phyloP scores from a whole-genome alignment of 1,140 invertebrate genomes.

The Bombus superbus region DNA sequence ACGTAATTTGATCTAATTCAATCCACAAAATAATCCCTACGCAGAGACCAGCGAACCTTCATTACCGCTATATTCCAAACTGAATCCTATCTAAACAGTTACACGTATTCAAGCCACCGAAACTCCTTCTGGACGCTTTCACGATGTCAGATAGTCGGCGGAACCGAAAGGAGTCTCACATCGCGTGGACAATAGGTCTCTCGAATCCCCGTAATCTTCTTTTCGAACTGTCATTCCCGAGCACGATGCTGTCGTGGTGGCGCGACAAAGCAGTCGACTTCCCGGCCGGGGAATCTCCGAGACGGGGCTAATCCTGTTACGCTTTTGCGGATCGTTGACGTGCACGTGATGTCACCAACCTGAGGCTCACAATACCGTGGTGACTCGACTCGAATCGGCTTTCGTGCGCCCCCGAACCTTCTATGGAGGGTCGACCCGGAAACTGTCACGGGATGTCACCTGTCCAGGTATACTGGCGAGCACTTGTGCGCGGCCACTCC shows the following conservation, averaged over 20 bases:
- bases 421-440: constrained; percentile 18
- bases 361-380: constrained; percentile 5
- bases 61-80: neutral
- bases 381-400: constrained; percentile 43
- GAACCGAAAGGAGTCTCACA: neutral
- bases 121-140: neutral
- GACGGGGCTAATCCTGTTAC: constrained; percentile 65
- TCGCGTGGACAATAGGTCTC: constrained; percentile 8
- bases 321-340: constrained; percentile 65
- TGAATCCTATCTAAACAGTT: neutral
- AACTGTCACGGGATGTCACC: constrained; percentile 61
- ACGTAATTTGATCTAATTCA: neutral
- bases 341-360: constrained; percentile 62
- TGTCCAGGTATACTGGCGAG: constrained; percentile 46
- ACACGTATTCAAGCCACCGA: neutral
- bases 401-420: constrained; percentile 19
- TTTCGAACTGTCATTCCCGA: constrained; percentile 17
- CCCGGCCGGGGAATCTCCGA: constrained; percentile 9
- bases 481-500: constrained; percentile 25
- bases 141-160: no score
- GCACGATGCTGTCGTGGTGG: constrained; percentile 2
- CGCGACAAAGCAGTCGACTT: constrained; percentile 60
- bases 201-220: constrained; percentile 26
- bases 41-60: neutral
- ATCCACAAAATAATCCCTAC: neutral